phyloP scores from a whole-genome alignment of 2,113 vertebrate species.

The Xenopus tropicalis region DNA sequence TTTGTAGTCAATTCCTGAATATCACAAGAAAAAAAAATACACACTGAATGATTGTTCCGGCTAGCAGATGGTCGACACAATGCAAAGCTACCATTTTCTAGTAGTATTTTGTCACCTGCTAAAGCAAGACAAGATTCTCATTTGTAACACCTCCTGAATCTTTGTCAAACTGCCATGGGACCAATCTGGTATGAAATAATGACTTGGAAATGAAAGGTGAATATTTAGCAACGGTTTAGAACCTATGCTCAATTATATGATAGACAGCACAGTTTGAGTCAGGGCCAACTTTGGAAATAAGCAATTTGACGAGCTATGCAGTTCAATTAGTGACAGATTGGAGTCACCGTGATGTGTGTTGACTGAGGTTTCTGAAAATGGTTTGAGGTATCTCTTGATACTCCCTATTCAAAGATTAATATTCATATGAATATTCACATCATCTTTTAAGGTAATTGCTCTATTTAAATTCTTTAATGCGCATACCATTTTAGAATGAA shows the following conservation, averaged over 20 bases:
- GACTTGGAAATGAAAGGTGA: conserved; percentile 43
- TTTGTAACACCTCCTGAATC: conserved; percentile 43
- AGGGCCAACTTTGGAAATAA: conserved; percentile 24
- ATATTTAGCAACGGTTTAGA: conserved; percentile 38
- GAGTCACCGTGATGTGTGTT: conserved; percentile 39
- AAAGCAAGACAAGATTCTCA: conserved; percentile 49
- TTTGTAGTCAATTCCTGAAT: too few species aligned
- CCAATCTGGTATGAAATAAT: conserved; percentile 42
- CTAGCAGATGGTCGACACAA: conserved; percentile 63
- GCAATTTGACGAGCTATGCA: conserved; percentile 45
- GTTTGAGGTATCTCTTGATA: neutral
- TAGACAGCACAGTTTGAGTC: conserved; percentile 40
- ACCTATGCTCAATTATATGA: neutral
- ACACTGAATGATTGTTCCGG: conserved; percentile 48
- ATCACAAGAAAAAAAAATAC: too few species aligned
- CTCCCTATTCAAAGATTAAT: neutral
- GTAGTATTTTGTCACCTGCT: conserved; percentile 52
- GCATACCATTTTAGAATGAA: neutral
- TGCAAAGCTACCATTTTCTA: conserved; percentile 50
- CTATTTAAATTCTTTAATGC: neutral
- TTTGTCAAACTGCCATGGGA: conserved; percentile 47
- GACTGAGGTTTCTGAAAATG: conserved; percentile 37
- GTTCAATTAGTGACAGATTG: conserved; percentile 40
- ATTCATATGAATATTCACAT: neutral
- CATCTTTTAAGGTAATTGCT: neutral